A percentile compares a stretch with the other conserved stretches of the same genome.
Conservation (phyloP, 2,113 vertebrate species). For the Aphyosemion australe region DNA sequence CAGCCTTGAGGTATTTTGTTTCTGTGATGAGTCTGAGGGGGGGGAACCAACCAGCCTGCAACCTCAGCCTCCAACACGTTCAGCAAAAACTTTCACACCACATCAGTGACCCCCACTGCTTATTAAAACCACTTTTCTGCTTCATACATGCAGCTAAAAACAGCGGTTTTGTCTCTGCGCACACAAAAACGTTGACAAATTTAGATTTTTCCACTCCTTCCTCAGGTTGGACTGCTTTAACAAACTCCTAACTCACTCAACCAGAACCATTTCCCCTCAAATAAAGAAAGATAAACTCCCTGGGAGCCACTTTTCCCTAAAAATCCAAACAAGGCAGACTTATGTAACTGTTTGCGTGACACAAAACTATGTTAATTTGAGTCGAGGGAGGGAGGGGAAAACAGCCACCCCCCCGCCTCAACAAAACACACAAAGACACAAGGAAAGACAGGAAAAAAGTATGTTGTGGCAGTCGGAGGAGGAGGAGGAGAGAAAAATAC, state of each 20-base stretch:
- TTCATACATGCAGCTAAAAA: not conserved
- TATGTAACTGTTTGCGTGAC: conserved; percentile 74
- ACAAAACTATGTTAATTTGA: conserved; percentile 79
- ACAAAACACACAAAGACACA: conserved; percentile 57
- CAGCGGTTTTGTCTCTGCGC: not conserved
- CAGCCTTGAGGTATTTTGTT: conserved; percentile 5
- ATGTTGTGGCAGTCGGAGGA: conserved; percentile 67
- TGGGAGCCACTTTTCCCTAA: conserved; percentile 43
- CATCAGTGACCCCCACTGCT: not conserved
- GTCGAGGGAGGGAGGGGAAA: conserved; percentile 64
- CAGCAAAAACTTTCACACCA: not conserved
- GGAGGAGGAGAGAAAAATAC: conserved; percentile 47
- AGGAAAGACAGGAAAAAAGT: conserved; percentile 69
- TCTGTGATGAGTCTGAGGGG: conserved; percentile 13
- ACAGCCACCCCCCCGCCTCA: conserved; percentile 35
- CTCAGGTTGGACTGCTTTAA: not conserved
- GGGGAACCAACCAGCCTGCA: conserved; percentile 8
- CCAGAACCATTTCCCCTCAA: not conserved
- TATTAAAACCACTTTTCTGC: not conserved
- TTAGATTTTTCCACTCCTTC: conserved; percentile 4
- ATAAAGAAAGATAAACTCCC: conserved; percentile 37
- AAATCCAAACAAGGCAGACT: conserved; percentile 53
- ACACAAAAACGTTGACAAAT: conserved; percentile 1
- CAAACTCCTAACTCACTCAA: conserved; percentile 24
- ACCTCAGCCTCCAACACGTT: conserved; percentile 12